These are phyloP conservation scores for Vidua macroura DNA, from an alignment of 2,113 vertebrate species.

Conservation along the genomic window DNA sequence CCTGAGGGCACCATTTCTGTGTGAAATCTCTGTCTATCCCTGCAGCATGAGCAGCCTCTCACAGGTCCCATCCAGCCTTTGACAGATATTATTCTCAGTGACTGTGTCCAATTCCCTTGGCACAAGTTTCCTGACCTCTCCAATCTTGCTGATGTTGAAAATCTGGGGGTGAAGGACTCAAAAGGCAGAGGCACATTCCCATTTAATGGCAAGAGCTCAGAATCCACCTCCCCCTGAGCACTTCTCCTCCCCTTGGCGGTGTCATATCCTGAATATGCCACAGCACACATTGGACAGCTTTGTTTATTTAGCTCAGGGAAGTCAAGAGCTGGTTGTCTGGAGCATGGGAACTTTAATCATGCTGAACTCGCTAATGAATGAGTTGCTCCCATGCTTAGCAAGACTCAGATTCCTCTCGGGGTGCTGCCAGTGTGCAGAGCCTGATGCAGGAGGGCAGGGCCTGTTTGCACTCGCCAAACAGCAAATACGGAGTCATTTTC, in stretches of 20 bases:
- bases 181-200: background rate
- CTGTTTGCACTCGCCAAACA: background rate
- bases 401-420: background rate
- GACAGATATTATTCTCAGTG: background rate
- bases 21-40: background rate
- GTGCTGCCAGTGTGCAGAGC: background rate
- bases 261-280: background rate
- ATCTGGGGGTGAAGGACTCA: background rate
- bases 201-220: background rate
- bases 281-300: background rate
- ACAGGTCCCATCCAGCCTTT: fast-evolving
- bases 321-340: background rate
- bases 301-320: constrained; percentile 6
- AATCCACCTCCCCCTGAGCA: background rate
- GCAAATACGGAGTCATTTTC: background rate
- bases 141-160: background rate
- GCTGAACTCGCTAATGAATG: constrained; percentile 11
- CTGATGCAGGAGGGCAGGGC: background rate
- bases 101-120: background rate
- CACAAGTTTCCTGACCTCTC: background rate
- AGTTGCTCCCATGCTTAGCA: constrained; percentile 16
- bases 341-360: constrained; percentile 20
- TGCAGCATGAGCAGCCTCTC: background rate
- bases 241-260: fast-evolving
- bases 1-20: background rate